Conservation (phyloP, 2,888 invertebrate genomes). For the Temnothorax rugatulus region DNA sequence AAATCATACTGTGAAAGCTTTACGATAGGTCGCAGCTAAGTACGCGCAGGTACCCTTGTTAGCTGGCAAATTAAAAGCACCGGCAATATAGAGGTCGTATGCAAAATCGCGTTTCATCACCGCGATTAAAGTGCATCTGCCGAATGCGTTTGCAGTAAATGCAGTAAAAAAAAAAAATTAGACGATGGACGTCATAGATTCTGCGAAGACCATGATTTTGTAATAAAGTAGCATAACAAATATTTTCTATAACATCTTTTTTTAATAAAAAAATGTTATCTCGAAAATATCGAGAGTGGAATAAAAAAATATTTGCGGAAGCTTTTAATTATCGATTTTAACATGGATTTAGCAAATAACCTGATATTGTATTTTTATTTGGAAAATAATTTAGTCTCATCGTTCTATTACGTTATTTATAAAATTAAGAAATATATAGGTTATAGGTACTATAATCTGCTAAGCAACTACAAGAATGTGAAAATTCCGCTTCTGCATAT, state of each 20-base stretch:
- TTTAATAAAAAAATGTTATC: background rate
- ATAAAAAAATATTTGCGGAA: background rate
- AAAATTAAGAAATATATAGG: background rate
- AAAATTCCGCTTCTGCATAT: background rate
- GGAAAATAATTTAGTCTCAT: background rate
- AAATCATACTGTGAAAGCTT: constrained; percentile 65
- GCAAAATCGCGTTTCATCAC: constrained; percentile 65
- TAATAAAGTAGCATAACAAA: background rate
- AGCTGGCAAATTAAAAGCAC: constrained; percentile 66
- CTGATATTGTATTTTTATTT: background rate
- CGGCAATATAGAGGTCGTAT: constrained; percentile 46
- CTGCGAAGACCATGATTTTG: background rate
- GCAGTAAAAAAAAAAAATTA: constrained; percentile 63
- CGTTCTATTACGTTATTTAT: background rate
- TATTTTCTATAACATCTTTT: background rate
- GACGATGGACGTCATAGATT: constrained; percentile 7
- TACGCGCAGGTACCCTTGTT: constrained; percentile 59
- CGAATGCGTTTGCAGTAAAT: constrained; percentile 62
- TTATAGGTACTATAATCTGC: background rate
- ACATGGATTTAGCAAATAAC: background rate
- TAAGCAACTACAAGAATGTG: background rate
- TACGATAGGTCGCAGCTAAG: constrained; percentile 60
- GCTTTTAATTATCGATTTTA: background rate
- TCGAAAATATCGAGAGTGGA: background rate
- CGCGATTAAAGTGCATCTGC: constrained; percentile 63